Percentiles rank a stretch among this genome's conserved stretches.
Evolutionary conservation across 2,113 vertebrate species (phyloP).

Genomic region (Galbula dea): DNA sequence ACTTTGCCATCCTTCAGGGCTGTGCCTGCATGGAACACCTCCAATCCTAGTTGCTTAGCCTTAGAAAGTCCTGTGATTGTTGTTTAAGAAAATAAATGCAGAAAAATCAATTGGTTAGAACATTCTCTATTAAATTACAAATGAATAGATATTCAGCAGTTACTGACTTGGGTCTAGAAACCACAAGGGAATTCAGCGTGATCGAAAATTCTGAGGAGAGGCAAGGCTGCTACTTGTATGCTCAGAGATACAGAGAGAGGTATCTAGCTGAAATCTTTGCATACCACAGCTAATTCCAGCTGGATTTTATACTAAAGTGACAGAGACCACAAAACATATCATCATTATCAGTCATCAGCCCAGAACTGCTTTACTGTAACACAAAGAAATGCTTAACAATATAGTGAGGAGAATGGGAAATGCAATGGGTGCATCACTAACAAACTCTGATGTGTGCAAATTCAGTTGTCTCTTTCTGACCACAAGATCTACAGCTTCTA

Average conservation of each 20-base stretch:
- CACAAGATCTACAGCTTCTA: not conserved
- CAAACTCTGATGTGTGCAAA: not conserved
- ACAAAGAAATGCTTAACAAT: not conserved
- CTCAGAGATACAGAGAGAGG: not conserved
- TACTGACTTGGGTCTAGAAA: not conserved
- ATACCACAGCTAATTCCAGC: not conserved
- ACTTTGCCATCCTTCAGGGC: slow-evolving; percentile 78
- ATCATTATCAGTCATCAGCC: not conserved
- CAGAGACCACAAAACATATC: not conserved
- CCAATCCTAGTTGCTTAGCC: slow-evolving; percentile 78
- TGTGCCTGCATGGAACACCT: slow-evolving; percentile 94
- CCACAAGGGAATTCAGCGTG: not conserved
- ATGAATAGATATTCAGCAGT: rapidly evolving
- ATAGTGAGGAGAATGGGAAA: not conserved
- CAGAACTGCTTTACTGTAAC: not conserved
- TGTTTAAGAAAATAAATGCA: not conserved
- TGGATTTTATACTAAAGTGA: not conserved
- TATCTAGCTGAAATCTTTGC: not conserved
- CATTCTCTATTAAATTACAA: not conserved
- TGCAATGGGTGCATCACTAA: not conserved
- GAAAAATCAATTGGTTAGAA: not conserved
- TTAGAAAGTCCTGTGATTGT: slow-evolving; percentile 77
- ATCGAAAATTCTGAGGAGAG: not conserved
- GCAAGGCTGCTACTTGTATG: not conserved
- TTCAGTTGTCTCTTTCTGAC: not conserved